Evolutionary conservation across 92 coral and sea anemone genomes (phyloP).

Genomic region (Zoanthus gigantus): DNA sequence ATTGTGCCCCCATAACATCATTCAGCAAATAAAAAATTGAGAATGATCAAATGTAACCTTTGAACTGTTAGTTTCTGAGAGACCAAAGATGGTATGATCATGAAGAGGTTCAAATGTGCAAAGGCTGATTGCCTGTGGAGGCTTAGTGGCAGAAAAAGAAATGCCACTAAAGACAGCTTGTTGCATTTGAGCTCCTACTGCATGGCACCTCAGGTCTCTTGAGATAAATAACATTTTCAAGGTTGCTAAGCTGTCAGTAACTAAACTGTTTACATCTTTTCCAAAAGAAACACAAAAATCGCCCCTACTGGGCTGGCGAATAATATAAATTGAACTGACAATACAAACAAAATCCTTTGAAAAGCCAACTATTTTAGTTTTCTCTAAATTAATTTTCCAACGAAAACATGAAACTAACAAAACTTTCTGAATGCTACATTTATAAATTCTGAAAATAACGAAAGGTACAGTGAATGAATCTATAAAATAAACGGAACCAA

Average conservation of each 20-base stretch:
- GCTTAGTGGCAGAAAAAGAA: too few species aligned
- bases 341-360: constrained; percentile 4
- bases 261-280: not conserved
- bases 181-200: too few species aligned
- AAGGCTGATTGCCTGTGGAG: too few species aligned
- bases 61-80: too few species aligned
- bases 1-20: too few species aligned
- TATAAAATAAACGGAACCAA: not conserved
- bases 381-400: constrained; percentile 11
- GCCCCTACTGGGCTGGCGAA: constrained; percentile 9
- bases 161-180: too few species aligned
- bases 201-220: too few species aligned
- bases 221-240: not conserved
- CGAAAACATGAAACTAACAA: constrained; percentile 17
- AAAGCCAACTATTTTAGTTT: not conserved
- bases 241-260: not conserved
- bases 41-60: too few species aligned
- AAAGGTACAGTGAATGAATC: not conserved
- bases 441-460: not conserved
- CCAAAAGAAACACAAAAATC: not conserved
- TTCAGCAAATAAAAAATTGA: too few species aligned
- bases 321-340: not conserved
- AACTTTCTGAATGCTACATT: not conserved
- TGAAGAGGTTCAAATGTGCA: too few species aligned
- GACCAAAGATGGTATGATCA: too few species aligned